A percentile compares a stretch with the other conserved stretches of the same genome.
Evolutionary conservation across 2,888 invertebrate genomes (phyloP).

Genomic region (Osedax frankpressi): DNA sequence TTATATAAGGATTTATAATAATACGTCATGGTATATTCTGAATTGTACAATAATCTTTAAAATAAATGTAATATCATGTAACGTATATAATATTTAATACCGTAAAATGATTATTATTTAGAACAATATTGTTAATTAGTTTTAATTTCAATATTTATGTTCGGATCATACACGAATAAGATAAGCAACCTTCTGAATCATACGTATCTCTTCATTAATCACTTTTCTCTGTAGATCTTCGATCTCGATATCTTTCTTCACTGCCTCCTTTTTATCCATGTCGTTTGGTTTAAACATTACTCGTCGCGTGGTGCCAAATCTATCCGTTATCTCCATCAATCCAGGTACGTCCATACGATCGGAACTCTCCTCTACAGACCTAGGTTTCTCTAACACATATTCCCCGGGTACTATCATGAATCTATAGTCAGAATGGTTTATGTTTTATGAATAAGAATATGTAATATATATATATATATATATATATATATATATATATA

Average conservation of each 20-base stretch:
- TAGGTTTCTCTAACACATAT: background rate
- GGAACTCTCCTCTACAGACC: background rate
- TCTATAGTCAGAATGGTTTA: background rate
- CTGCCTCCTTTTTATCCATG: background rate
- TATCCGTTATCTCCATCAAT: background rate
- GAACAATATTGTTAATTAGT: too few species aligned
- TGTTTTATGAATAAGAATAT: background rate
- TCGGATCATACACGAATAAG: too few species aligned
- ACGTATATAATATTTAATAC: too few species aligned
- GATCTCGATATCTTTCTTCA: background rate
- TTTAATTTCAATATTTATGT: too few species aligned
- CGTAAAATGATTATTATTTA: too few species aligned
- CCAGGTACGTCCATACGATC: background rate
- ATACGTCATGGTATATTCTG: too few species aligned
- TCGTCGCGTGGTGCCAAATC: background rate
- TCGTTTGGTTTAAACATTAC: background rate
- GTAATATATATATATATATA: background rate
- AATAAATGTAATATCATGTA: too few species aligned
- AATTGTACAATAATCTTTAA: too few species aligned
- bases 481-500: background rate
- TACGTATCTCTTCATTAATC: background rate
- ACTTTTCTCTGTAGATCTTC: background rate
- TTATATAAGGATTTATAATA: too few species aligned
- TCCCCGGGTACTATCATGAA: background rate
- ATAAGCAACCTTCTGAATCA: background rate